Base-by-base conservation (phyloP, 2,888 invertebrate species). In the Lasioglossum malachurum region DNA sequence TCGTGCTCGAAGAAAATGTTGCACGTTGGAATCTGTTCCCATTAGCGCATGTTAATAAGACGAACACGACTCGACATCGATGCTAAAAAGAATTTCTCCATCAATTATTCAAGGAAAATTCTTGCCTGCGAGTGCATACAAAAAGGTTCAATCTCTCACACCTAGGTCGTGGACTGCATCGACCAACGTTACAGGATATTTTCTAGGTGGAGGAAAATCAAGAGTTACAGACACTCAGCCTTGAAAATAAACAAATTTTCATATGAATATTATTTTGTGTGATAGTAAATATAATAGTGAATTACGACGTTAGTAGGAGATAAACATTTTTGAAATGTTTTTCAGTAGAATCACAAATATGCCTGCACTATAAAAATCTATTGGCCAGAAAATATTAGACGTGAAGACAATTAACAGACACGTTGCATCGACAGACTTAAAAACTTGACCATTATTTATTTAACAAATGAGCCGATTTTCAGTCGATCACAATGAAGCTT, bases 21-120 rank as follows among this genome's bases (percentile, higher is more conserved):
- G 64, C 31, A 31, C 64, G 64, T 31, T 31, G 64, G 64, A 64
- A 64, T 64, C 64, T 31, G 64, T 64, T 64, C 64, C 64, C 64
- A 64, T 64, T 64, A 64, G 64, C 31, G 16, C 19, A 64, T 64
- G 31, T 19, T 31, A 64, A 64, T 31, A 31, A 64, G 64, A 64
- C 31, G 14, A 64, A 64, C 64, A 31, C 16, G 64, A 16, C 64
- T 31, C 31, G 64, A 64, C 64, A 31, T 31, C 31, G 31, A 31
- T 31, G 31, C 64, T 31, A 16, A 64, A 64, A 64, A 64, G 64
- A 31, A 31, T 64, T 64, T 64, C 64, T 31, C 64, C 64, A 64
- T 64, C 7, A 64, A 64, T 64, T 64, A 64, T 64, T 16, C 64
- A 16, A 64, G 31, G 64, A 64, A 64, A 64, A 31, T 19, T 1